Evolutionary conservation across 2,797 vertebrate genomes (phyloP), one percentile per base, ranked within the genome.

Genomic region (Lophotriccus pileatus): DNA sequence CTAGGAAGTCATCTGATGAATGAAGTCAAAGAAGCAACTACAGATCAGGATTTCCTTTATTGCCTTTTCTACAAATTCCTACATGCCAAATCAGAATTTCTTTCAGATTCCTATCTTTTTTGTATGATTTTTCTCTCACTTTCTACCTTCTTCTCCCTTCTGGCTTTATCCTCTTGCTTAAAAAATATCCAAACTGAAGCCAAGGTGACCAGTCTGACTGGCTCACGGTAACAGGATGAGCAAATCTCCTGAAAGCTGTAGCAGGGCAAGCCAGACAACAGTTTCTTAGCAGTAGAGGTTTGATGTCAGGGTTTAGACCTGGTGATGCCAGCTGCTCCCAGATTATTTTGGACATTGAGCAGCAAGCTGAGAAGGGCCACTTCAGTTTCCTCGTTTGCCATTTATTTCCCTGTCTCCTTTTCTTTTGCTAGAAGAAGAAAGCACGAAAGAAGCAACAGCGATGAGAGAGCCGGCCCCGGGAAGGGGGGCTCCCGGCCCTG

Each of bases 291-390:
- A 1, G 25, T 32, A 28, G 36, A 20, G 30, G 5, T 0, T 0
- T 30, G 44, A 39, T n/a, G 10, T 16, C n/a, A 60, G 44, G 14
- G 16, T 49, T 89, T 39, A 80, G 41, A 67, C 10, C 22, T 6
- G 5, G 39, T 23, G 41, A 17, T 50, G 39, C 23, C 32, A 43
- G 15, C 47, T 63, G 56, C 34, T 70, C 7, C n/a, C 60, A n/a
- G 30, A 0, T 0, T 44, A 8, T 23, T 87, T 46, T n/a, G 62
- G 23, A 47, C 5, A 7, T 1, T 6, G 47, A 78, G 14, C 0
- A 5, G 36, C 32, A 55, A 80, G 22, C 16, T 10, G 34, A 56
- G 41, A 75, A 74, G 17, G 12, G 14, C 2, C n/a, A 10, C 12
- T 80, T 80, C 14, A 4, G 1, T 70, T 74, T 82, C n/a, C 5